Base-by-base conservation (phyloP, 2,888 invertebrate genomes). In the Argyresthia albistria region DNA sequence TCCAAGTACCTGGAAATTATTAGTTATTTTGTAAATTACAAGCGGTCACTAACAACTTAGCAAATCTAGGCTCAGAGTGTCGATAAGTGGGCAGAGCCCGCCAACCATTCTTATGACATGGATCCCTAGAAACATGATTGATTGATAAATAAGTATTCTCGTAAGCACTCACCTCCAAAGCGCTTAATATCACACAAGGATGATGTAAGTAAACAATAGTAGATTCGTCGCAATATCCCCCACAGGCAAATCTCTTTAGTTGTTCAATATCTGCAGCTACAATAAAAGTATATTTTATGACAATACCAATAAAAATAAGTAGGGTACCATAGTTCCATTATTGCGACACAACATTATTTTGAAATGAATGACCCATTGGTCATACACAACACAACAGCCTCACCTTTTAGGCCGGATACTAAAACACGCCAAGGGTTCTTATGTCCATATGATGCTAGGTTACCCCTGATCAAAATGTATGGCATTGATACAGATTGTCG, bases 401-500 rank as follows among this genome's bases (percentile, higher is more conserved):
- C 91, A 93, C 93, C 93, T 92, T 95, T 95, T 68, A 95, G 88
- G 76, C 95, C 95, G 67, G 95, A 94, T 65, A 95, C 95, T 73
- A 94, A 90, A 65, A 95, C 95, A 79, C 94, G 91, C 94, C 95
- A 95, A 78, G 95, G 95, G 88, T 93, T 93, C 87, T 92, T 92
- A 87, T 94, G 93, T 87, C 93, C 93, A 81, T 95, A 95, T 50
- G 95, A 94, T 79, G 94, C 94, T 73, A 95, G 90, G 89, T 95
- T 95, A 84, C 95, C 95, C 80, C 95, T 92, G 71, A 95, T 93
- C 89, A 95, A 89, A 90, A 95, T 94, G 92, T 95, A 95, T 89
- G 95, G 95, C 95, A 95, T 95, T 87, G 86, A 87, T 76, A 87
- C 84, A 71, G 80, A 70, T 77, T 43, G 11, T 12, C 43, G 12